A percentile compares a stretch with the other conserved stretches of the same genome.
These are phyloP conservation scores for Drosophila ezoana DNA, from an alignment of 2,888 invertebrate species.

Conservation along the genomic window DNA sequence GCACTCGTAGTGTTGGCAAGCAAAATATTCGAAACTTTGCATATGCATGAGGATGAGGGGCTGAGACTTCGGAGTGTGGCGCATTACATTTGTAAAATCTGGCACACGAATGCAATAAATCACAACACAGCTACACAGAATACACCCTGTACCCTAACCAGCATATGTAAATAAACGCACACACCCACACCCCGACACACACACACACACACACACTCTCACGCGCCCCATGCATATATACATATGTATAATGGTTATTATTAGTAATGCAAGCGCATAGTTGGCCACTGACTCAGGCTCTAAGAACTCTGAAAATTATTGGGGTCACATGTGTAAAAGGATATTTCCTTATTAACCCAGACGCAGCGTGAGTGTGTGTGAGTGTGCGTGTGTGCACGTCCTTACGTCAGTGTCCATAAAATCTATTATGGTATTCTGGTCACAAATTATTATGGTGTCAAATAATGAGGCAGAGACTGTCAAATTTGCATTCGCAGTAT, in stretches of 20 bases:
- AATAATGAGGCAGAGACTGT: constrained; percentile 78
- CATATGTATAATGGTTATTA: constrained; percentile 70
- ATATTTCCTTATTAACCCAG: constrained; percentile 80
- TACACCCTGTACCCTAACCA: constrained; percentile 35
- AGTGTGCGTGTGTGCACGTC: constrained; percentile 1
- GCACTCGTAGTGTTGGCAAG: constrained; percentile 60
- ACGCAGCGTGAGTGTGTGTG: constrained; percentile 19
- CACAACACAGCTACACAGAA: constrained; percentile 73
- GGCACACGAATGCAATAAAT: constrained; percentile 84
- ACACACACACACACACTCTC: constrained; percentile 17
- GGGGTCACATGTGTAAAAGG: constrained; percentile 81
- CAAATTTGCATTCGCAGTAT: constrained; percentile 77
- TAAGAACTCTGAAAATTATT: constrained; percentile 76
- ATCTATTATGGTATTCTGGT: constrained; percentile 48
- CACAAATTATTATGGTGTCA: constrained; percentile 74
- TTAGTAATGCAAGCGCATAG: constrained; percentile 76
- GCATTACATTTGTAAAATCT: constrained; percentile 82
- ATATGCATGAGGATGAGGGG: constrained; percentile 67
- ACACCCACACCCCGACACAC: constrained; percentile 19
- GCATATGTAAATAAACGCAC: constrained; percentile 35
- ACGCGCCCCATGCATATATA: constrained; percentile 29
- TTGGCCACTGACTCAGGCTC: constrained; percentile 54
- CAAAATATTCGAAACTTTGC: constrained; percentile 79
- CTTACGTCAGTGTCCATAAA: constrained; percentile 29
- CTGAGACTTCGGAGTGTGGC: constrained; percentile 51